Percentiles rank a stretch among this genome's conserved stretches.
phyloP scores from a whole-genome alignment of 2,888 invertebrate species.

The Caenorhabditis afra region DNA sequence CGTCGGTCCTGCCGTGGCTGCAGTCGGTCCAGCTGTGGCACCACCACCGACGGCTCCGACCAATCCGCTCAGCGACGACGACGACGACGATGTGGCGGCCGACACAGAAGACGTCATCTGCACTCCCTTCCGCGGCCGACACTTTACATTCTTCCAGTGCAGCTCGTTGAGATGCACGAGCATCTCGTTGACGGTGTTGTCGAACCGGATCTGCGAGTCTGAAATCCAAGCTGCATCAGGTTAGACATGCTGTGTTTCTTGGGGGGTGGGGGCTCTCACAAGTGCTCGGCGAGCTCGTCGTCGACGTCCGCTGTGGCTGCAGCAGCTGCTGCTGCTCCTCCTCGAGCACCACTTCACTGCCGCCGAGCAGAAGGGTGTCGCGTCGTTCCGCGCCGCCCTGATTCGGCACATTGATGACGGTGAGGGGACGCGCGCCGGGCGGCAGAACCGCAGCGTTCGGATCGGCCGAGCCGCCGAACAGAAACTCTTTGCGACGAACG shows the following conservation, averaged over 20 bases:
- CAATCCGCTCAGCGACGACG: conserved; percentile 12
- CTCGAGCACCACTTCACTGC: conserved; percentile 48
- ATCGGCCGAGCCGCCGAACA: conserved; percentile 23
- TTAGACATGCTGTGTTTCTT: too few species aligned
- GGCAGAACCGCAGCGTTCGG: not conserved
- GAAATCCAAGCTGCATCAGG: not conserved
- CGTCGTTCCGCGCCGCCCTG: conserved; percentile 15
- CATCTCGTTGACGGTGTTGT: conserved; percentile 40
- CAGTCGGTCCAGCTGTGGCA: not conserved
- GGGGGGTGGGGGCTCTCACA: not conserved
- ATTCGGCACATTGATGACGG: conserved; percentile 40
- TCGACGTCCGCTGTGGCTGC: too few species aligned
- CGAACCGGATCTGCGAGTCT: conserved; percentile 13
- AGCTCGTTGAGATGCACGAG: conserved; percentile 50
- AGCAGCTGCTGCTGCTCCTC: conserved; percentile 50
- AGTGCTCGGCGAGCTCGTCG: conserved; percentile 9
- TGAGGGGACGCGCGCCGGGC: too few species aligned
- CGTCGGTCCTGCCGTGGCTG: not conserved
- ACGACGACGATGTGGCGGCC: conserved; percentile 14
- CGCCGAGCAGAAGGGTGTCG: conserved; percentile 30
- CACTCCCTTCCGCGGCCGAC: conserved; percentile 1
- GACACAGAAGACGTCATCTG: not conserved
- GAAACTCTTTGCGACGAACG: conserved; percentile 40
- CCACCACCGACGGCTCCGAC: not conserved
- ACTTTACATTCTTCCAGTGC: conserved; percentile 43